phyloP scores from a whole-genome alignment of 2,113 vertebrate genomes.

The Myotis yumanensis region DNA sequence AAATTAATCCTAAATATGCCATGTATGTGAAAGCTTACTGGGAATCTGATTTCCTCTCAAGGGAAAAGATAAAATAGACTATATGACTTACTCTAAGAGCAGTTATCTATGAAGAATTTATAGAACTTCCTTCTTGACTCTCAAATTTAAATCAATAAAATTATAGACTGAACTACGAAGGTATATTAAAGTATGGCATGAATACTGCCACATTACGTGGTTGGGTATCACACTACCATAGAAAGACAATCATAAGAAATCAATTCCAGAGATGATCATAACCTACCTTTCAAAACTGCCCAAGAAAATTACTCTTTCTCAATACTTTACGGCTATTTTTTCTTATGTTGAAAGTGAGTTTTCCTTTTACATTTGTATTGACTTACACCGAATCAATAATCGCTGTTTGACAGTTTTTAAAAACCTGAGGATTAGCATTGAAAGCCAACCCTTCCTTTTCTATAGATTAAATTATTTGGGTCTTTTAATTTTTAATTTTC shows the following conservation, averaged over 20 bases:
- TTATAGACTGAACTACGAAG: neutral
- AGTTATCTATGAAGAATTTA: neutral
- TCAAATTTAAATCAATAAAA: constrained; percentile 19
- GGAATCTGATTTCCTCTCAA: neutral
- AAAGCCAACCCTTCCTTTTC: neutral
- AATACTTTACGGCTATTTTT: neutral
- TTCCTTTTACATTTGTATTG: constrained; percentile 23
- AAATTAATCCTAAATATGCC: neutral
- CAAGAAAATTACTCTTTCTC: neutral
- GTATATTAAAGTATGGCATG: neutral
- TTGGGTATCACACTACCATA: neutral
- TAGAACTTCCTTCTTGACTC: neutral
- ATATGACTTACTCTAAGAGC: neutral
- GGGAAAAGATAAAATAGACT: constrained; percentile 2
- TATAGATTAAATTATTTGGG: neutral
- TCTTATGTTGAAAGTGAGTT: neutral
- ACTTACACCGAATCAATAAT: neutral
- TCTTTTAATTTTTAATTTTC: neutral
- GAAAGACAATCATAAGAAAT: neutral
- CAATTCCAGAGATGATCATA: neutral
- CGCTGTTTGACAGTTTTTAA: neutral
- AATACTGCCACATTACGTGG: neutral
- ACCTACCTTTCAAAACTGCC: neutral
- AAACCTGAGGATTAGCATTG: neutral
- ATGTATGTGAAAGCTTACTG: neutral